phyloP scores from a whole-genome alignment of 2,113 vertebrate species.

The Malaclemys terrapin region DNA sequence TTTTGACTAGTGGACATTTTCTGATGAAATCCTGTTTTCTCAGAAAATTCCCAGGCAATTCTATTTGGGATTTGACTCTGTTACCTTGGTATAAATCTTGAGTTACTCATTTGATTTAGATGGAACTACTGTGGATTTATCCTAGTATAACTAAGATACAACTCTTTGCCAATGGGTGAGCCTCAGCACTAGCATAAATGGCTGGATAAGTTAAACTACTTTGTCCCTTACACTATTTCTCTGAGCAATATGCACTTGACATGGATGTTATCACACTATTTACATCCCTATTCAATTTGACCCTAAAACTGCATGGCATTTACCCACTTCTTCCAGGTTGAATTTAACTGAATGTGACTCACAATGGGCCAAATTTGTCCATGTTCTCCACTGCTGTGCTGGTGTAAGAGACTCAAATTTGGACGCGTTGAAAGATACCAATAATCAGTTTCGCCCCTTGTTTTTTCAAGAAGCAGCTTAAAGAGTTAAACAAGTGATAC shows the following conservation, averaged over 20 bases:
- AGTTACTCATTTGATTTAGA: neutral
- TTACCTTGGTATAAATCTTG: neutral
- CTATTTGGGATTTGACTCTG: neutral
- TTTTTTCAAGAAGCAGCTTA: no score
- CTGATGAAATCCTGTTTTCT: neutral
- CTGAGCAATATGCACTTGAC: neutral
- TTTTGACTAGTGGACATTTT: neutral
- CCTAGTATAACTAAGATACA: neutral
- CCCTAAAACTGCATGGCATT: neutral
- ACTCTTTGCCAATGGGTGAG: neutral
- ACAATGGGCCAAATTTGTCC: neutral
- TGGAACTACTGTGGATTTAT: neutral
- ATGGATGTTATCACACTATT: neutral
- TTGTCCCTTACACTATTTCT: neutral
- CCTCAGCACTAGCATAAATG: neutral
- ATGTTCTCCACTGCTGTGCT: neutral
- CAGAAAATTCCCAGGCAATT: neutral
- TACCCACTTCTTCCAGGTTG: neutral
- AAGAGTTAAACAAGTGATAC: neutral
- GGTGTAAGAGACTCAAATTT: neutral
- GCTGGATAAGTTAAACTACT: neutral
- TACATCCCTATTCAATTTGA: neutral
- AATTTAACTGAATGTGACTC: neutral
- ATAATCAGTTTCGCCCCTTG: neutral
- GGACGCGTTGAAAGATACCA: neutral